These are phyloP conservation scores for Hyalella azteca DNA, from an alignment of 2,888 invertebrate species.

Conservation along the genomic window DNA sequence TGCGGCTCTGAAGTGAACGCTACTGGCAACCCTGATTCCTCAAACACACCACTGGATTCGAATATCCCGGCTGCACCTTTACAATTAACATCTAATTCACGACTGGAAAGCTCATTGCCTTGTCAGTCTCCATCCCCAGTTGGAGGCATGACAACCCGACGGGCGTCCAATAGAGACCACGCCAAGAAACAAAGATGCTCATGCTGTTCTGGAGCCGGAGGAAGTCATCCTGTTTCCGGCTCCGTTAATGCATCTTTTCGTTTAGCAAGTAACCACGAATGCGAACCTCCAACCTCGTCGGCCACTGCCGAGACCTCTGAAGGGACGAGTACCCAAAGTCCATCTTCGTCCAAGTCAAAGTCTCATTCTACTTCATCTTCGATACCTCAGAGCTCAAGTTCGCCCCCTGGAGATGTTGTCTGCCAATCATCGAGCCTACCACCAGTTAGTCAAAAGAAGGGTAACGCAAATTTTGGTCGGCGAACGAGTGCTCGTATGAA, in stretches of 20 bases:
- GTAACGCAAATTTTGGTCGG: background rate
- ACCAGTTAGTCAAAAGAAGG: background rate
- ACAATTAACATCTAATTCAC: no score
- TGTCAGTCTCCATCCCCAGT: constrained; percentile 18
- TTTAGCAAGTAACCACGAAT: background rate
- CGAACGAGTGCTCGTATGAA: constrained; percentile 27
- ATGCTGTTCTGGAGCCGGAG: constrained; percentile 43
- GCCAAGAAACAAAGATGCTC: constrained; percentile 56
- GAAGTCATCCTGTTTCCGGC: background rate
- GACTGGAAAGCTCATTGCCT: background rate
- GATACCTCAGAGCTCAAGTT: no score
- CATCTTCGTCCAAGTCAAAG: no score
- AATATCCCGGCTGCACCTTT: background rate
- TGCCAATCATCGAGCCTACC: no score
- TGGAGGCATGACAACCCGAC: constrained; percentile 50
- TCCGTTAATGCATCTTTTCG: background rate
- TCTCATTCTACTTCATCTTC: no score
- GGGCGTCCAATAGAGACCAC: constrained; percentile 56
- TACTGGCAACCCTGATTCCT: background rate
- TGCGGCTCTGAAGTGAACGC: background rate
- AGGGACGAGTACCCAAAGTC: no score
- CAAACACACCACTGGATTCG: background rate
- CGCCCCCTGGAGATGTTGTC: no score
- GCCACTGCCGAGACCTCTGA: background rate
- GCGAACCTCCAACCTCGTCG: background rate